Conservation (phyloP, 2,113 vertebrate genomes). For the Microtus pennsylvanicus region DNA sequence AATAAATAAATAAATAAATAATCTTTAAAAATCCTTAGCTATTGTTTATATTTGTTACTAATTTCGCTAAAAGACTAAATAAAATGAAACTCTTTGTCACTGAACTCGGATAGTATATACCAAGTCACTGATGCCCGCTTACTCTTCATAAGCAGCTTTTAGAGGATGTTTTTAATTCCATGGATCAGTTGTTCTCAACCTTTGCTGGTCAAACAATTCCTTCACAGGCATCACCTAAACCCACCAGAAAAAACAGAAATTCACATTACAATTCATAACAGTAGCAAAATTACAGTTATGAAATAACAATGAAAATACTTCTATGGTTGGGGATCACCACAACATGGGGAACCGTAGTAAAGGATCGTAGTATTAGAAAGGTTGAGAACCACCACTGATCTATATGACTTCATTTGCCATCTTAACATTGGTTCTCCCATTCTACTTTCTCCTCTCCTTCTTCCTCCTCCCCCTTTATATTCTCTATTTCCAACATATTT, state of each 20-base stretch:
- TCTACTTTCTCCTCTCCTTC: not conserved
- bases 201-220: not conserved
- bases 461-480: not conserved
- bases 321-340: not conserved
- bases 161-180: not conserved
- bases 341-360: not conserved
- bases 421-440: not conserved
- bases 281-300: not conserved
- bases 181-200: not conserved
- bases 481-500: not conserved
- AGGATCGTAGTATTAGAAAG: not conserved
- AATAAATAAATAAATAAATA: not conserved
- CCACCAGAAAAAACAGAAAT: not conserved
- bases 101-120: not conserved
- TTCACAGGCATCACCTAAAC: not conserved
- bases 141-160: not conserved
- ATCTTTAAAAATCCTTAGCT: not conserved
- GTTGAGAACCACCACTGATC: not conserved
- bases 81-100: not conserved
- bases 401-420: not conserved
- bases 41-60: not conserved
- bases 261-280: not conserved
- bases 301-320: not conserved
- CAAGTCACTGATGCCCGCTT: not conserved
- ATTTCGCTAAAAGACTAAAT: slow-evolving; percentile 14